Base-by-base conservation (phyloP, 2,113 vertebrate genomes). In the Mus musculus region DNA sequence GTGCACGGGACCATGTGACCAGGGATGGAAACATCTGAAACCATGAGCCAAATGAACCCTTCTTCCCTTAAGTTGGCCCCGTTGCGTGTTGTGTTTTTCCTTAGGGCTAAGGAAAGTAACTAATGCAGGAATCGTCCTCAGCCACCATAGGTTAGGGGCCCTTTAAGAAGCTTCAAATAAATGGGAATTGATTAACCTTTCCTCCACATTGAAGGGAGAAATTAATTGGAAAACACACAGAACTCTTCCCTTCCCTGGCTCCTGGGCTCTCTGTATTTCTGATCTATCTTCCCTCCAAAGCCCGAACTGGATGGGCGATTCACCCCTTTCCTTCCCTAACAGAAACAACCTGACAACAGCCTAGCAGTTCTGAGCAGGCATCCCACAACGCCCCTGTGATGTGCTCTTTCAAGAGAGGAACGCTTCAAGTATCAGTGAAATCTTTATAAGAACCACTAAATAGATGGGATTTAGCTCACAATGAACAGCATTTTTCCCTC, bases 371-470 rank as follows among this genome's bases (percentile, higher is more conserved):
- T 36, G 67, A 61, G 19, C 22, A 69, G 1, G 24, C 42, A 56
- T 42, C 92, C 12, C 33, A 59, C 33, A 80, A 81, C 39, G 7
- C 71, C 28, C 49, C 75, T 81, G 89, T 36, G 80, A 39, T 77
- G 89, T 87, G 52, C 76, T 80, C 93, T 89, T 93, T 91, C 94
- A 77, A 91, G 90, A 80, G 88, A 96, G 81, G 8, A 96, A 26
- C 24, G 54, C 65, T 90, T 84, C 92, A 87, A 87, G 65, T 87
- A 72, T 69, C 78, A 2, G 56, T 5, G 52, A 96, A 72, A 94
- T 73, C 93, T 95, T 88, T 42, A 24, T 93, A 91, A 90, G 87
- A 89, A 89, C 76, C 81, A 75, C 94, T 94, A 93, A 91, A 95
- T 72, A 93, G 95, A 81, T 9, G 59, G 92, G 89, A 80, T 94